Evolutionary conservation across 2,113 vertebrate genomes (phyloP).

Genomic region (Mormoops blainvillei): DNA sequence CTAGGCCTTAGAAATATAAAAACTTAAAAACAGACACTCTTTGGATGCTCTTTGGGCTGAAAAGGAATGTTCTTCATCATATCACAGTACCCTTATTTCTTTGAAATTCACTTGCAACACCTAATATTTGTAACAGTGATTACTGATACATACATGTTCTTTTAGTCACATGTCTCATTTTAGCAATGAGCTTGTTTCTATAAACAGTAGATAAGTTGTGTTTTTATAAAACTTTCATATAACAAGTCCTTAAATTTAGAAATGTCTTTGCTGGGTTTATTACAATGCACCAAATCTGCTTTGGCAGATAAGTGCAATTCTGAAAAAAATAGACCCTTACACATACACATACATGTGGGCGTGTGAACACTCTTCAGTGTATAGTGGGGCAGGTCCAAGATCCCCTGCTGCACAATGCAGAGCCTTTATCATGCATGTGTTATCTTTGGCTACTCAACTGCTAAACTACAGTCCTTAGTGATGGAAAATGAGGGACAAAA

Average conservation of each 20-base stretch:
- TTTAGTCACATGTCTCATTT: neutral
- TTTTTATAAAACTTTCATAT: neutral
- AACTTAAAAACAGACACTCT: neutral
- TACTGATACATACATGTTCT: neutral
- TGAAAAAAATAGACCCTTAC: neutral
- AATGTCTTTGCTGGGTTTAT: neutral
- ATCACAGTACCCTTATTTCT: neutral
- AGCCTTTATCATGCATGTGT: neutral
- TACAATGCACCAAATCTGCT: neutral
- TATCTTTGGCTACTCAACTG: neutral
- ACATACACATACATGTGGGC: too few relatives aligned
- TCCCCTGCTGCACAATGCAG: neutral
- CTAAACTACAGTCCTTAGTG: neutral
- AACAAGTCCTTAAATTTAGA: neutral
- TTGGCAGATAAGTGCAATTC: neutral
- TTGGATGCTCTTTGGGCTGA: neutral
- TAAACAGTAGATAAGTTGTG: neutral
- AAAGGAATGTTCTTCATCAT: neutral
- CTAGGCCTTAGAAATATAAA: neutral
- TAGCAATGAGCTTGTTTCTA: neutral
- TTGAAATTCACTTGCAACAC: neutral
- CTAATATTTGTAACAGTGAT: neutral
- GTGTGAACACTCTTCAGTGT: neutral
- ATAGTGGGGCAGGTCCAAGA: neutral
- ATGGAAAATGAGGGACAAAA: neutral